Evolutionary conservation across 1,140 invertebrate genomes (phyloP).

Genomic region (Monochamus saltuarius): DNA sequence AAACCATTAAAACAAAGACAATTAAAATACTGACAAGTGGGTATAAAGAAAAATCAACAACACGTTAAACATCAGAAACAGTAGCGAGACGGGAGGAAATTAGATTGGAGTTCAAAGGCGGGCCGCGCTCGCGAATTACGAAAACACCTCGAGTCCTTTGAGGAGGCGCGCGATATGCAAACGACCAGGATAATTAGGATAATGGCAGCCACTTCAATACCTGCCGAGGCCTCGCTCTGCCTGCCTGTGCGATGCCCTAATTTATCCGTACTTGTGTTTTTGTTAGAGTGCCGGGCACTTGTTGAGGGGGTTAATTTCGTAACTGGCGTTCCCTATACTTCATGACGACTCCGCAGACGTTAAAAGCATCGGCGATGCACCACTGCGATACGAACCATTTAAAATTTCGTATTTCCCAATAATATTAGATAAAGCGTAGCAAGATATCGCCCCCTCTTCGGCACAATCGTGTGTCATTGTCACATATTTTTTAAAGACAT

Average conservation of each 20-base stretch:
- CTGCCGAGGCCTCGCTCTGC: slow-evolving; percentile 27
- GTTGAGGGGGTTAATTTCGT: too few species aligned
- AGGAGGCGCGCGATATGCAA: slow-evolving; percentile 50
- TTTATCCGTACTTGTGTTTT: too few species aligned
- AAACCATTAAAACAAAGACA: slow-evolving; percentile 16
- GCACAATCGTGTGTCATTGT: too few species aligned
- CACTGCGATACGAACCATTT: too few species aligned
- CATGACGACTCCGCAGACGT: too few species aligned
- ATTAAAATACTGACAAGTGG: slow-evolving; percentile 23
- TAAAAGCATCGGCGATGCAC: too few species aligned
- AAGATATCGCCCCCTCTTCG: too few species aligned
- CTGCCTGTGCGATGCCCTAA: background rate
- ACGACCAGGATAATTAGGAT: slow-evolving; percentile 52
- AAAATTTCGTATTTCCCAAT: too few species aligned
- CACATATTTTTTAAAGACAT: too few species aligned
- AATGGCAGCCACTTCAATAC: slow-evolving; percentile 50
- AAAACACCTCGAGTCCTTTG: slow-evolving; percentile 52
- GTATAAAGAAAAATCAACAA: slow-evolving; percentile 49
- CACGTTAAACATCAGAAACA: slow-evolving; percentile 43
- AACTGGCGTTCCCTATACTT: too few species aligned
- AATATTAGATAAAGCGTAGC: too few species aligned
- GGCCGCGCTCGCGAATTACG: slow-evolving; percentile 45
- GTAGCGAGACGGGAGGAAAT: slow-evolving; percentile 46
- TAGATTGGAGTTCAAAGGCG: slow-evolving; percentile 50
- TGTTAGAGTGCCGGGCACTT: too few species aligned